Evolutionary conservation across 2,797 vertebrate genomes (phyloP), one percentile per base, ranked within the genome.

Genomic region (Hemibagrus guttatus): DNA sequence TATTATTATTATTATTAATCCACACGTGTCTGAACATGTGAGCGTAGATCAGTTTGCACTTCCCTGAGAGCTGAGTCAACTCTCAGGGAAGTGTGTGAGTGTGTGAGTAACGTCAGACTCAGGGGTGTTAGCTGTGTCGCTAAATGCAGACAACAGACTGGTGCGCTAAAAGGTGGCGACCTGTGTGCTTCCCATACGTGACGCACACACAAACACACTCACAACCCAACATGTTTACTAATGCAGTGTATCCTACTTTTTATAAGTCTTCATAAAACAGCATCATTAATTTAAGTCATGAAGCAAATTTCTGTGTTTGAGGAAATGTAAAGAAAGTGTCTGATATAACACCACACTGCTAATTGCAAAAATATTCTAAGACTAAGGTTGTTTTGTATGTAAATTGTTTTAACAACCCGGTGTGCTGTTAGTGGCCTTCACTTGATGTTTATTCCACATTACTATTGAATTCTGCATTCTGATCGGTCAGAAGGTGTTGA

Each of bases 81-180:
- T 58, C 13, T 12, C 19, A 49, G 2, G 49, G 16, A n/a, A 31
- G 74, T 54, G 74, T 75, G 72, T 76, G 74, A 26, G 71, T 75
- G 63, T 83, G 26, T 52, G 28, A 68, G 84, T 69, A 35, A 86
- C 5, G 42, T 81, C 26, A 74, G 85, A 72, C 66, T 61, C 54
- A n/a, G 66, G 49, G 54, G 28, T 86, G 66, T 86, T 72, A 63
- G 54, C 54, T 81, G 52, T 72, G 66, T 86, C 39, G 23, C 85
- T 69, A 81, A 86, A 80, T 71, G 76, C 76, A 58, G 63, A 59
- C 75, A 42, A 21, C 49, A 52, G 63, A 69, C 75, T 26, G 19
- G 58, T 64, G 64, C 49, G 59, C 84, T 68, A 7, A 59, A 76
- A 75, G 72, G n/a, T 63, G 59, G 58, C 26, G 83, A 84, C 83